Conservation (phyloP, 2,888 invertebrate species). For the Linnaemya tessellans region DNA sequence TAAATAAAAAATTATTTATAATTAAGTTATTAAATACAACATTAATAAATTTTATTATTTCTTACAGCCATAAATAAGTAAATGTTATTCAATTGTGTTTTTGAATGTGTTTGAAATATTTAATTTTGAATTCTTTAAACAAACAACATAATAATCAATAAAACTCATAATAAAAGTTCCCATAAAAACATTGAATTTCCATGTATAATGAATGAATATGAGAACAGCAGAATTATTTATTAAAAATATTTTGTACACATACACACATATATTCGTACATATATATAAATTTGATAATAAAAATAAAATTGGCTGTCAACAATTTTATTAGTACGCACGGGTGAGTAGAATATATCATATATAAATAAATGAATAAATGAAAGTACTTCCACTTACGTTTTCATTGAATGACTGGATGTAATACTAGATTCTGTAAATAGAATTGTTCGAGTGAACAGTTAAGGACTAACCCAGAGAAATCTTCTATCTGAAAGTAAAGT, state of each 20-base stretch:
- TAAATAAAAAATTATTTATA: background rate
- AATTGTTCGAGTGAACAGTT: no score
- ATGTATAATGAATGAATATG: slow-evolving; percentile 25
- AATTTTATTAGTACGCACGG: background rate
- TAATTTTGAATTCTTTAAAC: slow-evolving; percentile 7
- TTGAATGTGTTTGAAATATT: background rate
- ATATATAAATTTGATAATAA: slow-evolving; percentile 22
- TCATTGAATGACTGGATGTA: no score
- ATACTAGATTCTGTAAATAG: no score
- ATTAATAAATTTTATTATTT: slow-evolving; percentile 7
- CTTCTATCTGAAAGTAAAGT: no score
- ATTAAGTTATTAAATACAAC: slow-evolving; percentile 24
- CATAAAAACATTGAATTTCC: slow-evolving; percentile 31
- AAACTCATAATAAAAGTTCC: slow-evolving; percentile 34
- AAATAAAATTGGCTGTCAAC: slow-evolving; percentile 4
- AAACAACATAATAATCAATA: slow-evolving; percentile 27
- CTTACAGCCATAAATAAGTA: slow-evolving; percentile 4
- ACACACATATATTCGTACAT: background rate
- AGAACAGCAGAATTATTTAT: background rate
- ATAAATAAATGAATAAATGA: no score
- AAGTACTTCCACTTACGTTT: no score
- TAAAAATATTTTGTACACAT: background rate
- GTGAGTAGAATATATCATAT: no score
- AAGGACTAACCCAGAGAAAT: no score
- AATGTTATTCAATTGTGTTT: slow-evolving; percentile 1